Evolutionary conservation across 2,888 invertebrate species (phyloP).

Genomic region (Endomychus coccineus): DNA sequence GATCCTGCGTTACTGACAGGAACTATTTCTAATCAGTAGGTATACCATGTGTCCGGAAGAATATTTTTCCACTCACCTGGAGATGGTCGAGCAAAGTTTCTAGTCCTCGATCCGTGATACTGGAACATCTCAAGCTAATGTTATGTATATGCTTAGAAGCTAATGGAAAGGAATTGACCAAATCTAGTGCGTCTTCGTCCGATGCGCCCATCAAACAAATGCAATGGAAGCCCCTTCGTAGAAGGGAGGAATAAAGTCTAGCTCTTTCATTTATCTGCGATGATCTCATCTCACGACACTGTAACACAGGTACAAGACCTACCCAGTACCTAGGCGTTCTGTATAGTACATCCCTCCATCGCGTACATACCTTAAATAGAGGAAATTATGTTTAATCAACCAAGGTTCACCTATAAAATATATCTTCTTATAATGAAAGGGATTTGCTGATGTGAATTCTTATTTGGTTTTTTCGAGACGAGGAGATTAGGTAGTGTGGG

Average conservation of each 20-base stretch:
- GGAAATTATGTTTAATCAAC: too few relatives aligned
- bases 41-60: too few relatives aligned
- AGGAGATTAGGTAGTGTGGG: too few relatives aligned
- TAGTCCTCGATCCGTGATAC: slow-evolving; percentile 83
- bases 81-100: slow-evolving; percentile 83
- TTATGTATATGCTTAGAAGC: slow-evolving; percentile 79
- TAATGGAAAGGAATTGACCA: slow-evolving; percentile 77
- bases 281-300: slow-evolving; percentile 73
- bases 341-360: slow-evolving; percentile 86
- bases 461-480: too few relatives aligned
- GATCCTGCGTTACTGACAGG: too few relatives aligned
- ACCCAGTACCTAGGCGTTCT: slow-evolving; percentile 67
- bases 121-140: slow-evolving; percentile 79
- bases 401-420: too few relatives aligned
- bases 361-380: slow-evolving; percentile 59
- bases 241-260: slow-evolving; percentile 71
- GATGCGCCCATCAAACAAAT: slow-evolving; percentile 77
- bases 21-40: too few relatives aligned
- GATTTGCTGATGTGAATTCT: too few relatives aligned
- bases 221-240: slow-evolving; percentile 79
- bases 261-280: slow-evolving; percentile 51
- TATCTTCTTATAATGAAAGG: too few relatives aligned
- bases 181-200: slow-evolving; percentile 83
- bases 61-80: slow-evolving; percentile 58
- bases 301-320: slow-evolving; percentile 75